Evolutionary conservation across 2,888 invertebrate genomes (phyloP), one percentile per base, ranked within the genome.

Genomic region (Amiota communis): DNA sequence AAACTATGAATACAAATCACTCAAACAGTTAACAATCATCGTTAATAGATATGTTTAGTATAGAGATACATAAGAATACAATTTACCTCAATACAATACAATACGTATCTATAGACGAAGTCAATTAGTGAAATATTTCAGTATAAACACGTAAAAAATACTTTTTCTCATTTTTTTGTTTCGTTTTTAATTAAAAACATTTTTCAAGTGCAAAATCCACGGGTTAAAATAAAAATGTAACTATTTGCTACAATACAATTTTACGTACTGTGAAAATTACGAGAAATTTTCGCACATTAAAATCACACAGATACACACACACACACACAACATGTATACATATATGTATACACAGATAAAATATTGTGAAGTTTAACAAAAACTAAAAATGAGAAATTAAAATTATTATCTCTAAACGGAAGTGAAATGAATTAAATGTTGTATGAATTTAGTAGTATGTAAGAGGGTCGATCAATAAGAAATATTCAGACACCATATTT

Each of bases 331-430:
- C 17, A 57, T 0, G 3, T 13, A 53, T 4, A 12, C 53, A 53
- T 4, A 57, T 11, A 1, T 9, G 8, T 8, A 59, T n/a, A n/a
- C n/a, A n/a, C 10, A 13, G 59, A n/a, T 20, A 20, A 17, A 59
- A 20, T 6, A 23, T 17, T 20, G n/a, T 20, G n/a, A 59, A 59
- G 20, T 23, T 56, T 15, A 56, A 56, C 15, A 56, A 56, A 56
- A 56, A 65, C 48, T 49, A 17, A 36, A 36, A 36, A 36, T 36
- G 36, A 36, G 6, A 36, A 36, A 6, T 17, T 20, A 17, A 17
- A 59, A 59, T 59, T 20, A 59, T 59, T 59, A 59, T 59, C 59
- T 59, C 59, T 36, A 20, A 59, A 59, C 59, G 59, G 59, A 59
- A 59, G 10, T 59, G 20, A 20, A 59, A 59, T 59, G 11, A 15